These are phyloP conservation scores for Drusus annulatus DNA, from an alignment of 1,140 invertebrate genomes.

Conservation along the genomic window DNA sequence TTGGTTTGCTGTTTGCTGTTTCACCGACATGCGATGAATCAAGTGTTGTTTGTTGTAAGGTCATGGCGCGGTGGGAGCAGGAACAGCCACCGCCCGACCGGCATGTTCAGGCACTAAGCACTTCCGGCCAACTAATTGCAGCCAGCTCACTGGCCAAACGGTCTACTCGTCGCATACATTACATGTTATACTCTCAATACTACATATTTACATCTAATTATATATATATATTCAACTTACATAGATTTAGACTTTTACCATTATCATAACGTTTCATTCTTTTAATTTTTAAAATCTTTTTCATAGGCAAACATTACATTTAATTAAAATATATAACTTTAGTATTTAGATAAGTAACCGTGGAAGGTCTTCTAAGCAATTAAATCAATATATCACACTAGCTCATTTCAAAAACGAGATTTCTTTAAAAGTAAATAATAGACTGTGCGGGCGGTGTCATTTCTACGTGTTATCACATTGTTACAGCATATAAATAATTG, in stretches of 20 bases:
- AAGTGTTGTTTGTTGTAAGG: slow-evolving; percentile 43
- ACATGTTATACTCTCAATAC: slow-evolving; percentile 45
- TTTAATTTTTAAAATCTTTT: slow-evolving; percentile 54
- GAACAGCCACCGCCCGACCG: neutral
- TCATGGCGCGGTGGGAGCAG: slow-evolving; percentile 23
- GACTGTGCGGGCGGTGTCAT: slow-evolving; percentile 17
- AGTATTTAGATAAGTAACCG: slow-evolving; percentile 55
- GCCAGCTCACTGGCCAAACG: slow-evolving; percentile 50
- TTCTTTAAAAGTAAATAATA: slow-evolving; percentile 56
- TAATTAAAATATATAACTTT: slow-evolving; percentile 58
- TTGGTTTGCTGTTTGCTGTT: too few species aligned
- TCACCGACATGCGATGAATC: neutral
- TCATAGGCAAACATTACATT: slow-evolving; percentile 58
- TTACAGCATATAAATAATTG: neutral
- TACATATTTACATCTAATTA: slow-evolving; percentile 59
- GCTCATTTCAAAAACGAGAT: slow-evolving; percentile 60
- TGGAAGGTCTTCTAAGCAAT: slow-evolving; percentile 55
- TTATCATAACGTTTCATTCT: slow-evolving; percentile 59
- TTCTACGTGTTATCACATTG: slow-evolving; percentile 32
- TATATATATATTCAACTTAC: slow-evolving; percentile 57
- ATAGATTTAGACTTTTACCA: slow-evolving; percentile 60
- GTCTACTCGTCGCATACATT: slow-evolving; percentile 50
- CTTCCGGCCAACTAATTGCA: slow-evolving; percentile 47
- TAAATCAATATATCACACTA: slow-evolving; percentile 60
- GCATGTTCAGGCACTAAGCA: slow-evolving; percentile 57